These are phyloP conservation scores for Potorous gilbertii DNA, from an alignment of 2,797 vertebrate genomes.

Conservation along the genomic window DNA sequence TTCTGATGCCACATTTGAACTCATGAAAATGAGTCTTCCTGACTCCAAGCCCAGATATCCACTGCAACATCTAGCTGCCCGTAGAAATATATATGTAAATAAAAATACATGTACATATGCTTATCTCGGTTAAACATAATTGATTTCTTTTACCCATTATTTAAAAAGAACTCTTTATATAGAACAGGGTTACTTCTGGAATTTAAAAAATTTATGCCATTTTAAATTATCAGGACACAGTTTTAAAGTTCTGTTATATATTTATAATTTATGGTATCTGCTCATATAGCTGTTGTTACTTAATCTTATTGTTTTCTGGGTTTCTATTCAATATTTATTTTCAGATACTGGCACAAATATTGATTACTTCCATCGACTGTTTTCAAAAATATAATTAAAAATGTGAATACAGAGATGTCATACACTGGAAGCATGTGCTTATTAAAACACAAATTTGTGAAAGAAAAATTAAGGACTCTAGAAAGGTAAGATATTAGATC, in stretches of 20 bases:
- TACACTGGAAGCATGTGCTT: constrained; percentile 57
- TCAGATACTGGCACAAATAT: constrained; percentile 40
- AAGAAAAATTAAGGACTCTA: constrained; percentile 3
- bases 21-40: background rate
- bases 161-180: constrained; percentile 47
- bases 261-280: constrained; percentile 71
- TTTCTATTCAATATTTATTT: constrained; percentile 64
- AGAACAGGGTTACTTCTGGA: constrained; percentile 37
- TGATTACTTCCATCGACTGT: constrained; percentile 48
- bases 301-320: constrained; percentile 45
- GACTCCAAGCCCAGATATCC: background rate
- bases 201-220: constrained; percentile 20
- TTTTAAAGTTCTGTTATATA: constrained; percentile 14
- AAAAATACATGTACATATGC: background rate
- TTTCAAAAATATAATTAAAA: constrained; percentile 52
- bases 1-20: background rate
- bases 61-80: background rate
- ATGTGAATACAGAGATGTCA: constrained; percentile 42
- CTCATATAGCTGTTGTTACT: constrained; percentile 56
- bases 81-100: background rate
- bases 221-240: background rate
- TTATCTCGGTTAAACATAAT: constrained; percentile 50
- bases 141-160: constrained; percentile 66
- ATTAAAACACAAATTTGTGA: constrained; percentile 57
- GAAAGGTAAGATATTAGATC: constrained; percentile 63